Conservation (phyloP, 2,888 invertebrate genomes). For the Tenthredo notha region DNA sequence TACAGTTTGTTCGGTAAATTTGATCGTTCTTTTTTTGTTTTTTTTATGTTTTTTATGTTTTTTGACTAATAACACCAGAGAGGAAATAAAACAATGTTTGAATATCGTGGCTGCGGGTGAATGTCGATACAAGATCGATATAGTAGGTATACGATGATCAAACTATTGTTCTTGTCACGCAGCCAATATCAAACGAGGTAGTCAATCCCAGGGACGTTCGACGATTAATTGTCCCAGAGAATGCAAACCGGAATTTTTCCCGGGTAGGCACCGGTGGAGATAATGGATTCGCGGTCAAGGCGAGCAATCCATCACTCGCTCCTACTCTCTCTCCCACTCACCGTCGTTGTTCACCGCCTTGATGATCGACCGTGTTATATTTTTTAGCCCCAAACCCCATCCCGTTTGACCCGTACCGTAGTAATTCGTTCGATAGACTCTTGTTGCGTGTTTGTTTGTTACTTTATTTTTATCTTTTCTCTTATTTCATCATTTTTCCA, state of each 20-base stretch:
- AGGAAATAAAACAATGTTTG: background rate
- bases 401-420: background rate
- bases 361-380: slow-evolving; percentile 41
- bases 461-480: background rate
- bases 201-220: slow-evolving; percentile 35
- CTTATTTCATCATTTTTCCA: background rate
- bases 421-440: slow-evolving; percentile 23
- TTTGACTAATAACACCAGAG: background rate
- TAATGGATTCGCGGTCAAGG: slow-evolving; percentile 53
- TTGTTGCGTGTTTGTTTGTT: slow-evolving; percentile 13
- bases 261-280: slow-evolving; percentile 41
- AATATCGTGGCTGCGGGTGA: background rate
- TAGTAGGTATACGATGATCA: background rate
- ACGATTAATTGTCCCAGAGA: slow-evolving; percentile 45
- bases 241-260: slow-evolving; percentile 44
- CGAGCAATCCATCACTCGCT: slow-evolving; percentile 51
- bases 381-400: background rate
- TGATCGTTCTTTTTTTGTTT: background rate
- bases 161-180: slow-evolving; percentile 51
- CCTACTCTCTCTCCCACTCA: slow-evolving; percentile 1
- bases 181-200: slow-evolving; percentile 48
- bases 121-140: slow-evolving; percentile 4
- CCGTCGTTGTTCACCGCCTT: slow-evolving; percentile 18
- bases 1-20: background rate
- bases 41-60: too few relatives aligned